A percentile compares a stretch with the other conserved stretches of the same genome.
Evolutionary conservation across 2,113 vertebrate species (phyloP).

Genomic region (Riparia riparia): DNA sequence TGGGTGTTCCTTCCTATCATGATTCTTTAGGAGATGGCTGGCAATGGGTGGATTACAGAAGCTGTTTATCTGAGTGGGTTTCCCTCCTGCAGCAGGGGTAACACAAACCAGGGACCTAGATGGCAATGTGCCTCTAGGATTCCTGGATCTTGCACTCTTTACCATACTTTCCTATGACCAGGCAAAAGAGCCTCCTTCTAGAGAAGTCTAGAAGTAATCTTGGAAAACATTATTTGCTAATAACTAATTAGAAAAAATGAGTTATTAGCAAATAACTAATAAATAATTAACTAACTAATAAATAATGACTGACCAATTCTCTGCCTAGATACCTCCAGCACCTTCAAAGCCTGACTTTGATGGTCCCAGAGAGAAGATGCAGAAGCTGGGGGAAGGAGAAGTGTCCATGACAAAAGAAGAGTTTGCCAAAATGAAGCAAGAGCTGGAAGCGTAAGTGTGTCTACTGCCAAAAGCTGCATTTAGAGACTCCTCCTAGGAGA

Average conservation of each 20-base stretch:
- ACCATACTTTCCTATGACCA: not conserved
- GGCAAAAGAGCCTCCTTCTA: not conserved
- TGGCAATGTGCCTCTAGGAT: not conserved
- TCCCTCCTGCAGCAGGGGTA: not conserved
- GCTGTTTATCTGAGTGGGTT: not conserved
- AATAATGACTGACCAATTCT: not conserved
- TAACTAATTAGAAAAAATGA: too few species aligned
- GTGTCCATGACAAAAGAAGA: constrained; percentile 97
- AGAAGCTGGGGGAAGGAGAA: constrained; percentile 96
- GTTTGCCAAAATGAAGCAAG: constrained; percentile 98
- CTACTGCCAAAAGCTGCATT: not conserved
- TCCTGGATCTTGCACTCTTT: not conserved
- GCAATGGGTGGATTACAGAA: not conserved
- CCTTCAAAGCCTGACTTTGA: constrained; percentile 96
- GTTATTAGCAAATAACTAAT: too few species aligned
- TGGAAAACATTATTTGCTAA: not conserved
- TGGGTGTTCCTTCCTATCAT: not conserved
- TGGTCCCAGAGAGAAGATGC: constrained; percentile 96
- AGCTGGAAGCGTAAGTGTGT: constrained; percentile 92
- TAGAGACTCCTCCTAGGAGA: not conserved
- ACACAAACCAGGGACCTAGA: not conserved
- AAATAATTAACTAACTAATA: too few species aligned
- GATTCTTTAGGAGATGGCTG: not conserved
- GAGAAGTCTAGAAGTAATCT: not conserved
- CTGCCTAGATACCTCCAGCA: constrained; percentile 89